Percentiles rank a stretch among this genome's conserved stretches.
Evolutionary conservation across 53 echinoderm and acorn worm species (phyloP).

Genomic region (Crossaster papposus): DNA sequence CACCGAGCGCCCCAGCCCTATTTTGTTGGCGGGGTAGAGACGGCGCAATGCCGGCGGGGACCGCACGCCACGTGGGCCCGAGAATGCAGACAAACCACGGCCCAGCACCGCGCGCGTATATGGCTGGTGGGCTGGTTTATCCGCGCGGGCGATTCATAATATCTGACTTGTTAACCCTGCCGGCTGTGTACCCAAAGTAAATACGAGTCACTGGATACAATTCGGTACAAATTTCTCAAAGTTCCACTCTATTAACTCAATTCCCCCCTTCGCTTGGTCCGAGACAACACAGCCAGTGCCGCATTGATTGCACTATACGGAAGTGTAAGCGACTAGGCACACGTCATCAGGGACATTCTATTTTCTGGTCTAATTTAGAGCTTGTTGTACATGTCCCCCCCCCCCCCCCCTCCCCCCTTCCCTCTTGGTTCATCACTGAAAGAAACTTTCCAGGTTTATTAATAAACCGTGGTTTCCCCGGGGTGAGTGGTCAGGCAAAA

Average conservation of each 20-base stretch:
- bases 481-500: neutral
- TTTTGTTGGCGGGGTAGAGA: conserved; percentile 44
- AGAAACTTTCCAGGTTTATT: conserved; percentile 45
- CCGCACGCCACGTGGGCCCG: conserved; percentile 48
- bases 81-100: conserved; percentile 38
- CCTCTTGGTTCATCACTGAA: conserved; percentile 11
- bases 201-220: conserved; percentile 62
- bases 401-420: neutral
- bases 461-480: conserved; percentile 41
- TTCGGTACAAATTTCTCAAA: conserved; percentile 60
- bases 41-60: conserved; percentile 58
- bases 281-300: conserved; percentile 47
- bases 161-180: conserved; percentile 62
- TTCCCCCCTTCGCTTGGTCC: conserved; percentile 49
- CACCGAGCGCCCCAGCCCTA: conserved; percentile 29
- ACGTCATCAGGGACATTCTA: neutral
- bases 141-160: conserved; percentile 57
- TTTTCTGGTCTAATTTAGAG: conserved; percentile 30
- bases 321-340: conserved; percentile 8
- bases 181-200: conserved; percentile 63
- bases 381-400: conserved; percentile 30
- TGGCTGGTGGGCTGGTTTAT: conserved; percentile 55
- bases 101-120: conserved; percentile 25
- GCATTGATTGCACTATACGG: conserved; percentile 44
- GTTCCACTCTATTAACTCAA: conserved; percentile 62